Conservation (phyloP, 2,113 vertebrate genomes). For the Mesoclemmys tuberculata region DNA sequence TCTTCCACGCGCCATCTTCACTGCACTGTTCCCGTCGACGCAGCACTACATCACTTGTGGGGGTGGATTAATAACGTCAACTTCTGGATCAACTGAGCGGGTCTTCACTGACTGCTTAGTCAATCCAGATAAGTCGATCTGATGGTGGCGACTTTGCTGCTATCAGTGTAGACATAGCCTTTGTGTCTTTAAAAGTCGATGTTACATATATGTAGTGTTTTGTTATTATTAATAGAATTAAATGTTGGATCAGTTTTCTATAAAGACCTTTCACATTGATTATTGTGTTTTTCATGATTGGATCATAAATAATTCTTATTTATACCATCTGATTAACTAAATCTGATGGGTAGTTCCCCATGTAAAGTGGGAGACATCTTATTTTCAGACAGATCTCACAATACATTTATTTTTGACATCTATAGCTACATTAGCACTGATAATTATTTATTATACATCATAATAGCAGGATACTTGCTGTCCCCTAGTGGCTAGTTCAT, state of each 20-base stretch:
- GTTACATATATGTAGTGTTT: not conserved
- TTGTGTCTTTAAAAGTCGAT: not conserved
- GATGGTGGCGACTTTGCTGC: no score
- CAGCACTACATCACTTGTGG: no score
- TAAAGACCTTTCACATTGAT: not conserved
- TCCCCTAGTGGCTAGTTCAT: not conserved
- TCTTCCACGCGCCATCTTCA: no score
- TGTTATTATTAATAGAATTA: not conserved
- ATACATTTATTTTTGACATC: not conserved
- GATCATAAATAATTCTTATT: not conserved
- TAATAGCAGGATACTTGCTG: slow-evolving; percentile 4
- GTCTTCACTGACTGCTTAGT: no score
- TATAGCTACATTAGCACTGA: not conserved
- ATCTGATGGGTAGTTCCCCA: not conserved
- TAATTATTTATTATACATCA: not conserved
- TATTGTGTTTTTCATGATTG: not conserved
- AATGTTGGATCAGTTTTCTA: not conserved
- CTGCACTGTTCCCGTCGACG: no score
- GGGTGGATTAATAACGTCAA: no score
- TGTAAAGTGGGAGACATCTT: not conserved
- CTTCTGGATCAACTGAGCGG: no score
- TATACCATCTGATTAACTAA: not conserved
- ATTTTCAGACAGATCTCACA: not conserved
- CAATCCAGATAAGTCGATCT: no score
- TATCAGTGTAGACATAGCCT: no score